These are phyloP conservation scores for Acomys russatus DNA, from an alignment of 2,797 vertebrate genomes.

Conservation along the genomic window DNA sequence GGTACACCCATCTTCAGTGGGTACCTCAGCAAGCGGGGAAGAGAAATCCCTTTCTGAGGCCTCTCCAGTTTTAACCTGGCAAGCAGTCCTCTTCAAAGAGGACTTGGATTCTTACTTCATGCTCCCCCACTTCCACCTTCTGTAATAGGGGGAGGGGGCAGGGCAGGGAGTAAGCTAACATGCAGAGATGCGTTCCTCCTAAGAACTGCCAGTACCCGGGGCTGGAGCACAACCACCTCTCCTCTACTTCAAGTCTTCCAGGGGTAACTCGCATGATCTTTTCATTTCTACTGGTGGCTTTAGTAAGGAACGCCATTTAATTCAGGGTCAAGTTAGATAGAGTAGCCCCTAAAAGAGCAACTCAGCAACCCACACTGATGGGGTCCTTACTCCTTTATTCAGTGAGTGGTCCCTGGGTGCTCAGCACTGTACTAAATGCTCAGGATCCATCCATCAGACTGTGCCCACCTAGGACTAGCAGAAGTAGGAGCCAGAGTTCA, in stretches of 20 bases:
- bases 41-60: neutral
- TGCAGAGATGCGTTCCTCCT: neutral
- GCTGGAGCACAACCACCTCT: neutral
- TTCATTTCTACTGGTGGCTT: neutral
- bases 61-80: neutral
- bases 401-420: neutral
- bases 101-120: neutral
- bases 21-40: neutral
- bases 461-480: neutral
- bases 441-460: neutral
- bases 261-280: neutral
- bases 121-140: neutral
- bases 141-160: neutral
- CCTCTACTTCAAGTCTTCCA: neutral
- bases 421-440: neutral
- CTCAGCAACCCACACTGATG: fast-evolving
- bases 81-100: neutral
- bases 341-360: neutral
- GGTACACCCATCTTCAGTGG: neutral
- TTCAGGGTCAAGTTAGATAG: neutral
- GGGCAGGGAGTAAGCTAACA: neutral
- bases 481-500: neutral
- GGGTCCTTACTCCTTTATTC: neutral
- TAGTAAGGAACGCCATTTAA: neutral
- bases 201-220: fast-evolving